Evolutionary conservation across 2,797 vertebrate species (phyloP), one percentile per base, ranked within the genome.

Genomic region (Eutrigla gurnardus): DNA sequence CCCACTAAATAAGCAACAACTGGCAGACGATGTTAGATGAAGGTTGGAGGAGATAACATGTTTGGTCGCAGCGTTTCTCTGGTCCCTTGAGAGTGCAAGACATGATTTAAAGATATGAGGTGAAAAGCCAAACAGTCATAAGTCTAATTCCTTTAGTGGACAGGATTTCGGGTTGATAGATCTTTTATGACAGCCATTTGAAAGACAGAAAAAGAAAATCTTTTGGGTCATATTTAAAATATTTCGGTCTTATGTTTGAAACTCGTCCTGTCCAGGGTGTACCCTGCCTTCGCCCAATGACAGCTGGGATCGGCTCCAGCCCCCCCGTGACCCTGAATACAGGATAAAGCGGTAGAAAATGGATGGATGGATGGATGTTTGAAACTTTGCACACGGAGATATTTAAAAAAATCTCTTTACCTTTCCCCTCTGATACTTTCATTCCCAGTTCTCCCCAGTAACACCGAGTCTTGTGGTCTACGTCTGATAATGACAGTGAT

Each of bases 401-500:
- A 45, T 46, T 15, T 15, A 53, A 10, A 37, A 49, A 54, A 54
- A 13, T 18, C 14, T 2, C 45, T 35, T 68, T 17, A 42, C 45
- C 25, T 43, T 70, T 73, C 32, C 18, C 9, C 10, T 54, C 35
- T 50, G n/a, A 45, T 42, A 33, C 12, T 39, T 50, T 61, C 33
- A 40, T 33, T 25, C 0, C 50, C 64, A 69, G 8, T 62, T 80
- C 70, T 84, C 61, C 80, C 78, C 61, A 18, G 70, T 83, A 78
- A 78, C 81, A 77, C 42, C 4, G 25, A 33, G 70, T 74, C 72
- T 80, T 62, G 37, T 77, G 77, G 78, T 74, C 72, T 73, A 37
- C 40, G 83, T 81, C 78, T 81, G 80, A 81, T 84, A 54, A 86
- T 86, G 87, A 83, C 66, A 77, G 78, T 60, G 58, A 80, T 74